Evolutionary conservation across 2,113 vertebrate genomes (phyloP).

Genomic region (Ancistrus triradiatus): DNA sequence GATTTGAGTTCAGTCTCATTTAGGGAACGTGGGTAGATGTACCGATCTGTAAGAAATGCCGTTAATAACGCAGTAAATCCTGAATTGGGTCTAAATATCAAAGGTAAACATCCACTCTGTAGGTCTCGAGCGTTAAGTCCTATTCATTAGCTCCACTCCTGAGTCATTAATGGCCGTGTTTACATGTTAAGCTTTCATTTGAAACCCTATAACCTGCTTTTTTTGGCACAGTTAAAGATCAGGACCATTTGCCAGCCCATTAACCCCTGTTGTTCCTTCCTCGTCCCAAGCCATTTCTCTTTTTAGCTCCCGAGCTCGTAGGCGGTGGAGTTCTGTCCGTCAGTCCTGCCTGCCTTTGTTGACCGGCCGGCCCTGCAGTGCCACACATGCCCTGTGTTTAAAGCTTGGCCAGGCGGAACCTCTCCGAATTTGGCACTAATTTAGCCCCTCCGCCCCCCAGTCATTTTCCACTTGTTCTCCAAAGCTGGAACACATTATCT

Average conservation of each 20-base stretch:
- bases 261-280: background rate
- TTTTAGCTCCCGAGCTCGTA: background rate
- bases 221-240: background rate
- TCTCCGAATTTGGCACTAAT: slow-evolving; percentile 47
- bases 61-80: too few relatives aligned
- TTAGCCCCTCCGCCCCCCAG: slow-evolving; percentile 47
- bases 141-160: too few relatives aligned
- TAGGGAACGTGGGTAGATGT: too few relatives aligned
- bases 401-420: slow-evolving; percentile 52
- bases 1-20: too few relatives aligned
- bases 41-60: too few relatives aligned
- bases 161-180: too few relatives aligned
- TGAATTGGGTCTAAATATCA: too few relatives aligned
- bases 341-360: slow-evolving; percentile 29
- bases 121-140: too few relatives aligned
- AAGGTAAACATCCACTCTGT: too few relatives aligned
- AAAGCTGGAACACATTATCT: slow-evolving; percentile 56
- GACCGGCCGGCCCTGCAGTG: slow-evolving; percentile 35
- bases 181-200: too few relatives aligned
- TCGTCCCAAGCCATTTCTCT: background rate
- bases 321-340: background rate
- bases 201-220: too few relatives aligned
- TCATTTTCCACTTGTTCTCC: slow-evolving; percentile 56
- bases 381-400: slow-evolving; percentile 51
- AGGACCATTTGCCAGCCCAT: background rate